Conservation (phyloP, 2,888 invertebrate genomes). For the Protodeltote pygarga region DNA sequence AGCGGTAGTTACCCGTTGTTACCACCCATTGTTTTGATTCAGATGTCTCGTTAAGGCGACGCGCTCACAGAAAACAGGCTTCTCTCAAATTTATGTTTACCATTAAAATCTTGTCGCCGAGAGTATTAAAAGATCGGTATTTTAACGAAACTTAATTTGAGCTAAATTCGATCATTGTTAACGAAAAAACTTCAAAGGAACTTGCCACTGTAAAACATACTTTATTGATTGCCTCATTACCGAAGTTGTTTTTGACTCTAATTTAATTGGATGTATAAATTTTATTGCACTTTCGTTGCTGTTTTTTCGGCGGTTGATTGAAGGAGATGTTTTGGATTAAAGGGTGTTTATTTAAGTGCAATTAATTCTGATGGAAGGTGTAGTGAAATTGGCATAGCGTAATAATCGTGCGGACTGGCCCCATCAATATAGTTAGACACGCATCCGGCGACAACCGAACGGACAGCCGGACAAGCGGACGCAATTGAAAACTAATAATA, state of each 20-base stretch:
- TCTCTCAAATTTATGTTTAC: slow-evolving; percentile 73
- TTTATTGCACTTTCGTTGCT: slow-evolving; percentile 62
- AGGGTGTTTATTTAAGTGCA: slow-evolving; percentile 62
- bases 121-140: slow-evolving; percentile 63
- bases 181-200: slow-evolving; percentile 54
- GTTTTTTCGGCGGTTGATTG: slow-evolving; percentile 28
- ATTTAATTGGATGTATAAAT: slow-evolving; percentile 77
- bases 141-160: slow-evolving; percentile 79
- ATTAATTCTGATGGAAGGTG: slow-evolving; percentile 59
- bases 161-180: slow-evolving; percentile 66
- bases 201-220: slow-evolving; percentile 58
- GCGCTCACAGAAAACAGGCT: slow-evolving; percentile 58
- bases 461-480: slow-evolving; percentile 70
- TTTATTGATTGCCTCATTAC: slow-evolving; percentile 75
- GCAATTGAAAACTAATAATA: slow-evolving; percentile 75
- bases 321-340: slow-evolving; percentile 41
- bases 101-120: slow-evolving; percentile 69
- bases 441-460: slow-evolving; percentile 76
- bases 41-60: slow-evolving; percentile 74
- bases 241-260: slow-evolving; percentile 62
- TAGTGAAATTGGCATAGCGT: slow-evolving; percentile 72
- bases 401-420: slow-evolving; percentile 62
- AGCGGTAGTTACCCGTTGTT: slow-evolving; percentile 56
- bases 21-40: slow-evolving; percentile 78
- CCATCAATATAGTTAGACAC: slow-evolving; percentile 77